These are phyloP conservation scores for Aleadryas rufinucha DNA, from an alignment of 2,113 vertebrate species.

Conservation along the genomic window DNA sequence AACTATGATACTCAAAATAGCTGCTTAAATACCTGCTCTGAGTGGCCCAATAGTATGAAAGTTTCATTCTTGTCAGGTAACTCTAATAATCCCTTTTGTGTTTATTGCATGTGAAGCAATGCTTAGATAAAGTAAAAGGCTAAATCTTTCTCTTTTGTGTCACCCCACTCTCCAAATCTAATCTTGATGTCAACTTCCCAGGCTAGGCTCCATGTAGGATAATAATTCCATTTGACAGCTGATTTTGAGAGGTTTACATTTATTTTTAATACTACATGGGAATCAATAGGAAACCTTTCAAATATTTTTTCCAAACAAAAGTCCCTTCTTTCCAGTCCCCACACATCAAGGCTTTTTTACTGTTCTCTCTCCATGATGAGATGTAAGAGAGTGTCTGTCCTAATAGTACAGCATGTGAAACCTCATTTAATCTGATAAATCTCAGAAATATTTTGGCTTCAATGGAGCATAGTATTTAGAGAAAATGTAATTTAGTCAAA, in stretches of 20 bases:
- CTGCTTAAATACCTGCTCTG: background rate
- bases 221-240: background rate
- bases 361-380: background rate
- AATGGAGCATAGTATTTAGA: background rate
- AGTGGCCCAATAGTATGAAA: background rate
- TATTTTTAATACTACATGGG: background rate
- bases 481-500: background rate
- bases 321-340: background rate
- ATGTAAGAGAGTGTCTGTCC: background rate
- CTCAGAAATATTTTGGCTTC: conserved; percentile 5
- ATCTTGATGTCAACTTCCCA: background rate
- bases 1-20: background rate
- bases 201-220: background rate
- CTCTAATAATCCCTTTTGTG: background rate
- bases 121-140: background rate
- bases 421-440: conserved; percentile 29
- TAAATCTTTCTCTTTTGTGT: background rate
- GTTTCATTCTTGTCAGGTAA: background rate
- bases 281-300: background rate
- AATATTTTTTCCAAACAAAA: background rate
- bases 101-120: background rate
- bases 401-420: background rate
- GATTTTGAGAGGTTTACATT: background rate
- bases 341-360: background rate
- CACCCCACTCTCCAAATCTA: background rate